These are phyloP conservation scores for Microcebus ravelobensis DNA, from an alignment of 2,113 vertebrate species.

Conservation along the genomic window DNA sequence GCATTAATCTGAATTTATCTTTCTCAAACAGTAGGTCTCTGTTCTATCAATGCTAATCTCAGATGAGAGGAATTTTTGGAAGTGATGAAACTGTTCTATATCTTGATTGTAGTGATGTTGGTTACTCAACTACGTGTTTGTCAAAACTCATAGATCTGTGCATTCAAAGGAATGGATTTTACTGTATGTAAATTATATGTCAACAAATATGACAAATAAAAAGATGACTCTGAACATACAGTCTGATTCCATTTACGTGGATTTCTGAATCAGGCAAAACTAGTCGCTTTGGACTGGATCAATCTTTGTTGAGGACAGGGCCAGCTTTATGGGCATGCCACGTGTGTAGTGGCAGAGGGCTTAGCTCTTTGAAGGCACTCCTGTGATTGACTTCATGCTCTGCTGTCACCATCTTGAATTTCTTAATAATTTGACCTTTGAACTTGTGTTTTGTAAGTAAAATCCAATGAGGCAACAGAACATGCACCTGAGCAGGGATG, in stretches of 20 bases:
- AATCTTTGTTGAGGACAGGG: background rate
- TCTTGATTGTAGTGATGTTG: background rate
- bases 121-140: background rate
- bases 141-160: background rate
- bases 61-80: background rate
- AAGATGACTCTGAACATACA: background rate
- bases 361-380: background rate
- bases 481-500: no score
- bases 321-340: no score
- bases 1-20: background rate
- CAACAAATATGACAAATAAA: background rate
- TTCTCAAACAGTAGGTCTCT: background rate
- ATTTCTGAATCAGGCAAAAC: background rate
- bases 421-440: background rate
- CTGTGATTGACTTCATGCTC: background rate
- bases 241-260: background rate
- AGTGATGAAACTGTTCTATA: background rate
- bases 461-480: background rate
- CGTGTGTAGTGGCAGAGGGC: background rate
- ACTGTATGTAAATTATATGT: background rate
- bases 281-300: background rate
- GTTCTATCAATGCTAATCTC: background rate
- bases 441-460: background rate
- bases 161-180: background rate
- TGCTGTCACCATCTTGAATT: background rate